Base-by-base conservation (phyloP, 2,113 vertebrate species). In the Athene cunicularia region DNA sequence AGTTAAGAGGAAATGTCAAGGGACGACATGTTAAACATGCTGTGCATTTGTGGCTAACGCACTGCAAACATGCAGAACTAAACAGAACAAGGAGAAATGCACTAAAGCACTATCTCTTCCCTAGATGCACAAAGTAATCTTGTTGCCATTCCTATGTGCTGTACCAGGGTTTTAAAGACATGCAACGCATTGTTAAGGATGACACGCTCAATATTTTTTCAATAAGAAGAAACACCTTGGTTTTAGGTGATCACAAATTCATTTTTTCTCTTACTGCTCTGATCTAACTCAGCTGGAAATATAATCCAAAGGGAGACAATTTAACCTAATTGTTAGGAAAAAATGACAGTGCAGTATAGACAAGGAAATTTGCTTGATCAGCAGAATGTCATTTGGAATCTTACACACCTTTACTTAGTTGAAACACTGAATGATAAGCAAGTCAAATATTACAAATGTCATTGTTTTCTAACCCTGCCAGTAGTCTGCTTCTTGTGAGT, bases 21-120 rank as follows among this genome's bases (percentile, higher is more conserved):
- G 35, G 17, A 43, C 12, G 56, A 5, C 11, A 52, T 30, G 23
- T 56, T 90, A 64, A 76, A 88, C 12, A 6, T 7, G 18, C 13
- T n/a, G 15, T 30, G 20, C 32, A 24, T 49, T 75, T 64, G 67
- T 66, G 27, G 7, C 16, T 76, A 56, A 26, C 9, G 21, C 58
- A 8, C 33, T 58, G 30, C 19, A 74, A 83, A 22, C 10, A 41
- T 1, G 0, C 12, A 26, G 43, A 53, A 37, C 0, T 8, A 8
- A 50, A 27, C 4, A 67, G 41, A 74, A n/a, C 6, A 60, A 63
- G 43, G 39, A 86, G 71, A 83, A 60, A 59, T 16, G 11, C 43
- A 23, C 22, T 27, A 26, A 49, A 41, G 41, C 24, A 39, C 6
- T 24, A 2, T 8, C 5, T 74, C 14, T 70, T 55, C n/a, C 30